Evolutionary conservation across 2,888 invertebrate genomes (phyloP), one percentile per base, ranked within the genome.

Genomic region (Orthosia cruda): DNA sequence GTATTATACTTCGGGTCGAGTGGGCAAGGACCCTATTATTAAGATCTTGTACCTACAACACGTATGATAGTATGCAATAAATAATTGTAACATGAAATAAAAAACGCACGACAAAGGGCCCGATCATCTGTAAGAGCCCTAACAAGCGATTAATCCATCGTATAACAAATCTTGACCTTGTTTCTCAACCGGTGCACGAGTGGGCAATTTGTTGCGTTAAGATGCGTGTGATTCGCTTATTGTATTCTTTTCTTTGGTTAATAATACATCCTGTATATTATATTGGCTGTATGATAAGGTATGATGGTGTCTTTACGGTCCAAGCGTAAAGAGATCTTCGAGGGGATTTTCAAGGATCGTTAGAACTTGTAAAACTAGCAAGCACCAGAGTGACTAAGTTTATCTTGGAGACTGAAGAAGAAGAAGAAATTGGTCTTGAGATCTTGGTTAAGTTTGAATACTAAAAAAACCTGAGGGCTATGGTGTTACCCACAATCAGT

Each of bases 191-290:
- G 68, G 83, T 83, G 84, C 88, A 89, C 83, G 87, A 86, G 74
- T 81, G 67, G 77, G 83, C 87, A 87, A 90, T 91, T 91, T 87
- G 89, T 91, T 77, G 84, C 80, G 83, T 87, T 85, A 87, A 89
- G 91, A 89, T 91, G 90, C 90, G 89, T 89, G 79, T 86, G 87
- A 91, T 92, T 90, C 77, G 86, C 85, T 88, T 86, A 88, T 86
- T 81, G 84, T 87, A 71, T 69, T 80, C 23, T 63, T 26, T 62
- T 18, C 13, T 49, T 7, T 7, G 52, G 16, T 40, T 26, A 63
- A 16, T 68, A 70, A 58, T 15, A 52, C 50, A 65, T n/a, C n/a
- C n/a, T n/a, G n/a, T n/a, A n/a, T n/a, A n/a, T 58, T 26, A 57
- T 66, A 71, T 63, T 57, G 67, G 20, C 32, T 65, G 23, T 13